Percentiles rank a stretch among this genome's conserved stretches.
Evolutionary conservation across 2,113 vertebrate genomes (phyloP).

Genomic region (Psilopogon haemacephalus): DNA sequence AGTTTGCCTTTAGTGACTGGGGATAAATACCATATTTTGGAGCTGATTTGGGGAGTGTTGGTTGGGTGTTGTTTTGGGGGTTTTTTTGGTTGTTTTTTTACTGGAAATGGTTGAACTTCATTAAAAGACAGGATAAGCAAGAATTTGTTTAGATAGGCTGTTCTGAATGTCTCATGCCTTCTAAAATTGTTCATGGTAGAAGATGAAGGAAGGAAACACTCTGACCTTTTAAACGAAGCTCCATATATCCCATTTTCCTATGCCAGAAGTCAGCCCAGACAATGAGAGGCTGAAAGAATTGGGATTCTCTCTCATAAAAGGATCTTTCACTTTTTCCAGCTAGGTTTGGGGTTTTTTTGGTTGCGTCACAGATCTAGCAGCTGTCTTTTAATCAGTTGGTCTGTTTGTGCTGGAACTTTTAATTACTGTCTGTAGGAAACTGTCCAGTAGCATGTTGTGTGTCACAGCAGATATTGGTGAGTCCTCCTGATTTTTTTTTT

Average conservation of each 20-base stretch:
- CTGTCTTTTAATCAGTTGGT: background rate
- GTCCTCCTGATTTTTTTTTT: background rate
- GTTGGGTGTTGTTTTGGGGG: background rate
- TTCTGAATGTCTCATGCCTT: slow-evolving; percentile 20
- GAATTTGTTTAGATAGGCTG: slow-evolving; percentile 29
- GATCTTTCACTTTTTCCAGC: background rate
- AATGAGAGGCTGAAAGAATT: background rate
- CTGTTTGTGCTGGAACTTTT: background rate
- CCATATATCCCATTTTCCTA: slow-evolving; percentile 6
- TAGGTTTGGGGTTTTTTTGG: background rate
- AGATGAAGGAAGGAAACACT: slow-evolving; percentile 50
- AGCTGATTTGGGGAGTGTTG: background rate
- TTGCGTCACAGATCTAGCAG: background rate
- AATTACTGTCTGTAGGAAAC: background rate
- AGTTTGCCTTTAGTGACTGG: background rate
- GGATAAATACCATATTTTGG: background rate
- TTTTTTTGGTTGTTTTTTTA: background rate
- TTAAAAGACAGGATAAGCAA: slow-evolving; percentile 47
- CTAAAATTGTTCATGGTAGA: slow-evolving; percentile 41
- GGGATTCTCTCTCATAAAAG: background rate
- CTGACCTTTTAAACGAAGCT: slow-evolving; percentile 46
- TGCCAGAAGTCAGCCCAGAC: slow-evolving; percentile 4
- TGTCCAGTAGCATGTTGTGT: background rate
- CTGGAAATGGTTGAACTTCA: slow-evolving; percentile 19
- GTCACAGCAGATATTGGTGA: background rate